Conservation (phyloP, 2,113 vertebrate genomes). For the Acrocephalus kingi region DNA sequence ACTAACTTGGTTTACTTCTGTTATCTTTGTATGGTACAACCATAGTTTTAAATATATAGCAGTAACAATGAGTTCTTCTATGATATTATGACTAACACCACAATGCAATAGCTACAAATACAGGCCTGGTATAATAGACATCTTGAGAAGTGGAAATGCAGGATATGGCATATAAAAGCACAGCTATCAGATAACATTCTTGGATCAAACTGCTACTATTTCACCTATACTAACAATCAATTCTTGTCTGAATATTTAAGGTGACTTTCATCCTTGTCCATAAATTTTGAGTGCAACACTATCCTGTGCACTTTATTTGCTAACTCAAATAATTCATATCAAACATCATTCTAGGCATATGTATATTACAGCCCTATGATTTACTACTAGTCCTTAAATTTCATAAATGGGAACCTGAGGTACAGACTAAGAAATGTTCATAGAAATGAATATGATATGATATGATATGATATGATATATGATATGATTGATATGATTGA, state of each 20-base stretch:
- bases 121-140: neutral
- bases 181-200: neutral
- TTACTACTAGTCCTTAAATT: neutral
- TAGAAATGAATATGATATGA: neutral
- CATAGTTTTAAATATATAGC: neutral
- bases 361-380: neutral
- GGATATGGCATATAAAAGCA: neutral
- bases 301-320: neutral
- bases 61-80: neutral
- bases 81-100: neutral
- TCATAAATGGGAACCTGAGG: neutral
- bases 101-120: neutral
- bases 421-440: neutral
- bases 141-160: neutral
- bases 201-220: neutral
- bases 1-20: neutral
- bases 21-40: neutral
- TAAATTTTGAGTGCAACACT: neutral
- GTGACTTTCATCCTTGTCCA: neutral
- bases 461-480: no score
- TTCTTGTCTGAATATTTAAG: neutral
- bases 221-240: neutral
- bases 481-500: no score
- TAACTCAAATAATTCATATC: neutral
- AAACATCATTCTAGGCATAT: neutral